phyloP scores from a whole-genome alignment of 2,888 invertebrate species.

The Xanthorhoe designata region DNA sequence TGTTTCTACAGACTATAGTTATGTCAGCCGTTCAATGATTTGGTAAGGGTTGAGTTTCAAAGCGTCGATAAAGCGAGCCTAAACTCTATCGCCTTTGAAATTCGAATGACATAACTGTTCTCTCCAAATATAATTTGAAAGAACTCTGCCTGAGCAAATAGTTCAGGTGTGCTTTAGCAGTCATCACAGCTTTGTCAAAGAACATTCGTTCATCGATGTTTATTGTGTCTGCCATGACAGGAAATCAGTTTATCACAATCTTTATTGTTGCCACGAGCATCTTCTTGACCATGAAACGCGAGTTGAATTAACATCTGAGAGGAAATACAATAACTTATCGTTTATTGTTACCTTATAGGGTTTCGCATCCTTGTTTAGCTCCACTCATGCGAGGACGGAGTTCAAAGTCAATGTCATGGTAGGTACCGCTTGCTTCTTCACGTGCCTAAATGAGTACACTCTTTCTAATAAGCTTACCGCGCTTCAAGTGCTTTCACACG shows the following conservation, averaged over 20 bases:
- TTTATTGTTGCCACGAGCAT: constrained; percentile 27
- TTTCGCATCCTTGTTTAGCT: constrained; percentile 26
- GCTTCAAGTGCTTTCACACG: constrained; percentile 53
- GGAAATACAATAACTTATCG: constrained; percentile 31
- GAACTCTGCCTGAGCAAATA: constrained; percentile 6
- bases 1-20: constrained; percentile 3
- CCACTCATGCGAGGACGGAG: constrained; percentile 30
- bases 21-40: constrained; percentile 2
- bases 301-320: constrained; percentile 25
- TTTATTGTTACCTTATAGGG: constrained; percentile 33
- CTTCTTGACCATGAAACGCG: constrained; percentile 32
- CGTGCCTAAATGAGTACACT: constrained; percentile 38
- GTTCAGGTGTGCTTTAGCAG: constrained; percentile 58
- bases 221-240: constrained; percentile 31
- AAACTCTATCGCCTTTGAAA: neutral
- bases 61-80: neutral
- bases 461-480: constrained; percentile 55
- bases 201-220: constrained; percentile 41
- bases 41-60: neutral
- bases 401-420: constrained; percentile 51
- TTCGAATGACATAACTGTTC: neutral
- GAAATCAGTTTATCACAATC: constrained; percentile 24
- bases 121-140: constrained; percentile 11
- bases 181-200: constrained; percentile 58
- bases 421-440: constrained; percentile 54